phyloP scores from a whole-genome alignment of 37 sponge, comb jelly and placozoan species.

The Tethya wilhelma region DNA sequence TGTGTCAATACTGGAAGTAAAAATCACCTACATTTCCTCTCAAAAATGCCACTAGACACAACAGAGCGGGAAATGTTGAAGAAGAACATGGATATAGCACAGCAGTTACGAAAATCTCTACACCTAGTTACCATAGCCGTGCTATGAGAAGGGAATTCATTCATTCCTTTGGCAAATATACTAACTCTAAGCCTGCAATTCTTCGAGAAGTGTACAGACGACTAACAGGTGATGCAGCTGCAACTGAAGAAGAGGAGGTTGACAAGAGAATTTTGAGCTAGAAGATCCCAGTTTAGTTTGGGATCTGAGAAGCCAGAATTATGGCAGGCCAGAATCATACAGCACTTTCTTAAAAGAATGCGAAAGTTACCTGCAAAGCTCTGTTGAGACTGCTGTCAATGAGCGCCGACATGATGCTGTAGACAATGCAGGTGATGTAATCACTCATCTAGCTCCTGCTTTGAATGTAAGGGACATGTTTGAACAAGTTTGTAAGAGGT shows the following conservation, averaged over 20 bases:
- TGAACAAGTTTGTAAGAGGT: constrained; percentile 12
- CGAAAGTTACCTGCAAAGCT: background rate
- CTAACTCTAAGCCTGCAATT: constrained; percentile 42
- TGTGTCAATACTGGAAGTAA: constrained; percentile 45
- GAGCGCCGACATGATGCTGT: constrained; percentile 42
- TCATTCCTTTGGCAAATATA: constrained; percentile 22
- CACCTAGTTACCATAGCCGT: constrained; percentile 52
- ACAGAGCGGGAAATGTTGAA: constrained; percentile 38
- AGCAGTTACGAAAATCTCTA: constrained; percentile 24
- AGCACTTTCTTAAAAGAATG: constrained; percentile 6
- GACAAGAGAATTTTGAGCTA: constrained; percentile 11
- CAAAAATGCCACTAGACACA: constrained; percentile 30
- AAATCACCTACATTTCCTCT: constrained; percentile 62
- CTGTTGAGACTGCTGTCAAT: constrained; percentile 24
- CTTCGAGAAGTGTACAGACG: constrained; percentile 46
- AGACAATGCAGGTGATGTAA: constrained; percentile 30
- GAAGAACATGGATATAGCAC: constrained; percentile 27
- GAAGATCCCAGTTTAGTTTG: constrained; percentile 28
- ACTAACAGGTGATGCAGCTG: constrained; percentile 17
- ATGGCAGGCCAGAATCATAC: constrained; percentile 8
- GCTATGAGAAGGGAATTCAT: constrained; percentile 59
- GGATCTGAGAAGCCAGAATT: constrained; percentile 35
- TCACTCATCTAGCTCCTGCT: constrained; percentile 55
- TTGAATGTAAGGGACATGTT: constrained; percentile 23
- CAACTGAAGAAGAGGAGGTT: constrained; percentile 16